A percentile compares a stretch with the other conserved stretches of the same genome.
Conservation (phyloP, 2,888 invertebrate genomes). For the Serripes groenlandicus region DNA sequence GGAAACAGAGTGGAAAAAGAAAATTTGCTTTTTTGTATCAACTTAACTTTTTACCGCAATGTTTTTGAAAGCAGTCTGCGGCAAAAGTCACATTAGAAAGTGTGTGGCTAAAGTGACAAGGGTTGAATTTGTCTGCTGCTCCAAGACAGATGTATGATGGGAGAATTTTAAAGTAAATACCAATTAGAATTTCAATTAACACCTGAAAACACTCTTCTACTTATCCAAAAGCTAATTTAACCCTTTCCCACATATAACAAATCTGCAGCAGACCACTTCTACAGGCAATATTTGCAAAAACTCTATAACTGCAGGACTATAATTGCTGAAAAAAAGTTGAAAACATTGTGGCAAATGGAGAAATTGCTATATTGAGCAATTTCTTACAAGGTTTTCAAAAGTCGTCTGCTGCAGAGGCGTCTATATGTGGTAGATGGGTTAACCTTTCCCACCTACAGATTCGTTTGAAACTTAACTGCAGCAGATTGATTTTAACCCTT, state of each 20-base stretch:
- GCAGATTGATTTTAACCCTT: no score
- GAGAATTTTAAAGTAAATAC: background rate
- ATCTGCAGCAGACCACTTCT: background rate
- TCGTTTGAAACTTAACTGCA: no score
- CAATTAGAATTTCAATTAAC: background rate
- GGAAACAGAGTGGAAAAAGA: background rate
- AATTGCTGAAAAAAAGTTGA: background rate
- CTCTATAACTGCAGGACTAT: background rate
- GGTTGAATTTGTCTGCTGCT: no score
- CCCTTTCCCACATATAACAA: background rate
- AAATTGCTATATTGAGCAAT: background rate
- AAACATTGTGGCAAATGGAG: background rate
- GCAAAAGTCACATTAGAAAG: background rate
- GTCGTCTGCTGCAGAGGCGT: background rate
- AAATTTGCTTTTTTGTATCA: background rate
- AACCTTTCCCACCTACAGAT: no score
- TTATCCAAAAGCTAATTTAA: background rate
- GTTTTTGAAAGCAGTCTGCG: background rate
- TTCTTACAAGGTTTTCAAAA: background rate
- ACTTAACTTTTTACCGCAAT: background rate
- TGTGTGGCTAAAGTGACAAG: background rate
- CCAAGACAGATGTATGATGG: no score
- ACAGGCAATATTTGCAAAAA: background rate
- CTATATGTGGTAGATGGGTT: background rate
- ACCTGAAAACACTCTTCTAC: background rate